phyloP scores from a whole-genome alignment of 2,797 vertebrate genomes.

The Xiphorhynchus erythropygius region DNA sequence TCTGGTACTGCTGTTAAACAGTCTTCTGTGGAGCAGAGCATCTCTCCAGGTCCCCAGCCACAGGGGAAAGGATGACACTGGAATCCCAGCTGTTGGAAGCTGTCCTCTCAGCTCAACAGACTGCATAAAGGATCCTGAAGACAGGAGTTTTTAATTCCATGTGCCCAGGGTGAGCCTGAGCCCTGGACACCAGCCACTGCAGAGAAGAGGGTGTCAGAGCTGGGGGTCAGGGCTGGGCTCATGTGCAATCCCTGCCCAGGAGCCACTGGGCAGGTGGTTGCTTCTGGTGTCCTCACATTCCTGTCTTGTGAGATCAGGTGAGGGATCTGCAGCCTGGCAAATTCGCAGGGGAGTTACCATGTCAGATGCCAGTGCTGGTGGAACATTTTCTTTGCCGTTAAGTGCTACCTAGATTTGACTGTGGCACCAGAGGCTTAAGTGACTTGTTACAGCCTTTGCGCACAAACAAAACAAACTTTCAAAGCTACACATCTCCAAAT shows the following conservation, averaged over 20 bases:
- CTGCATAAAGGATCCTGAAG: neutral
- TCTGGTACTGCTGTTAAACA: neutral
- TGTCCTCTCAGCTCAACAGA: neutral
- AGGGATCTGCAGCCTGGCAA: neutral
- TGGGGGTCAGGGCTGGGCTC: neutral
- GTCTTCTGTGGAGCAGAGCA: neutral
- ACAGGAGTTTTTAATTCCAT: neutral
- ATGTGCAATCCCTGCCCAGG: neutral
- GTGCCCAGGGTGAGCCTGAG: rapidly evolving
- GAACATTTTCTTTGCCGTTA: neutral
- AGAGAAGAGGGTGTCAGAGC: neutral
- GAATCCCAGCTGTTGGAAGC: neutral
- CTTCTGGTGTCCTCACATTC: neutral
- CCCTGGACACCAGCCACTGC: neutral
- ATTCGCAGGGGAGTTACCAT: neutral
- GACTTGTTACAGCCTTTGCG: neutral
- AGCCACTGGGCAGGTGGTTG: neutral
- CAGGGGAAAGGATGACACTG: rapidly evolving
- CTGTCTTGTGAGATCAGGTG: neutral
- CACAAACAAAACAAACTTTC: neutral
- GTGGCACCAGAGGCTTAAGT: neutral
- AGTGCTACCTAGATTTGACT: neutral
- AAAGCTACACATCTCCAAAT: neutral
- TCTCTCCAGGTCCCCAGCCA: neutral
- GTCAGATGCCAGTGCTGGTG: neutral